A percentile compares a stretch with the other conserved stretches of the same genome.
Evolutionary conservation across 1,140 invertebrate species (phyloP).

Genomic region (Pseudomyrmex pallidus): DNA sequence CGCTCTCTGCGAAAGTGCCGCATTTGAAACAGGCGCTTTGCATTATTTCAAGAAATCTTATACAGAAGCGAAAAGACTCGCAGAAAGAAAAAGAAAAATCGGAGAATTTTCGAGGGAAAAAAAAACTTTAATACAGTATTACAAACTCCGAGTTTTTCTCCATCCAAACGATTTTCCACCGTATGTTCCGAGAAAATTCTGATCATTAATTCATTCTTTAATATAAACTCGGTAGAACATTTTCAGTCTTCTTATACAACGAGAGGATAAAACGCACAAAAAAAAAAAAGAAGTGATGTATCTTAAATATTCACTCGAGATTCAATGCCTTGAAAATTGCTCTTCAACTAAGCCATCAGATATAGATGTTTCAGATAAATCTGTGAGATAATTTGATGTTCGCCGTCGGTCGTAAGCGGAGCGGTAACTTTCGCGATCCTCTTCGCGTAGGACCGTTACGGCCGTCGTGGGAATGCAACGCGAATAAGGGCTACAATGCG

Average conservation of each 20-base stretch:
- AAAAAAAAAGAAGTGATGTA: no score
- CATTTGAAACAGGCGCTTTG: conserved; percentile 72
- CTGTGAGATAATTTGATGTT: conserved; percentile 6
- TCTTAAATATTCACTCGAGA: no score
- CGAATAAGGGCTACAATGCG: conserved; percentile 55
- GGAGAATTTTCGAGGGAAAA: conserved; percentile 18
- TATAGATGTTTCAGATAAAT: conserved; percentile 6
- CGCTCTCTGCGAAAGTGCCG: conserved; percentile 51
- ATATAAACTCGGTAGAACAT: no score
- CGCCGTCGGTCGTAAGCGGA: conserved; percentile 14
- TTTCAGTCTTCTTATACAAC: no score
- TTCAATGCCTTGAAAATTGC: no score
- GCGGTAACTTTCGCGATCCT: conserved; percentile 32
- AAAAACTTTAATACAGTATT: conserved; percentile 68
- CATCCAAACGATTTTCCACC: conserved; percentile 28
- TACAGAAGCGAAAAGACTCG: conserved; percentile 30
- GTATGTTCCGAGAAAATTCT: no score
- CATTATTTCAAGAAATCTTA: conserved; percentile 73
- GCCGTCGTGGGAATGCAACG: conserved; percentile 37
- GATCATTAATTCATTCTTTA: no score
- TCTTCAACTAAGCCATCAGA: no score
- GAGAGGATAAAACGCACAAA: no score
- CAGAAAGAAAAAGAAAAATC: conserved; percentile 30
- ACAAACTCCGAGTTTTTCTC: conserved; percentile 65
- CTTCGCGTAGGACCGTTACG: conserved; percentile 46